Base-by-base conservation (phyloP, 1,140 invertebrate species). In the Centruroides sculpturatus region DNA sequence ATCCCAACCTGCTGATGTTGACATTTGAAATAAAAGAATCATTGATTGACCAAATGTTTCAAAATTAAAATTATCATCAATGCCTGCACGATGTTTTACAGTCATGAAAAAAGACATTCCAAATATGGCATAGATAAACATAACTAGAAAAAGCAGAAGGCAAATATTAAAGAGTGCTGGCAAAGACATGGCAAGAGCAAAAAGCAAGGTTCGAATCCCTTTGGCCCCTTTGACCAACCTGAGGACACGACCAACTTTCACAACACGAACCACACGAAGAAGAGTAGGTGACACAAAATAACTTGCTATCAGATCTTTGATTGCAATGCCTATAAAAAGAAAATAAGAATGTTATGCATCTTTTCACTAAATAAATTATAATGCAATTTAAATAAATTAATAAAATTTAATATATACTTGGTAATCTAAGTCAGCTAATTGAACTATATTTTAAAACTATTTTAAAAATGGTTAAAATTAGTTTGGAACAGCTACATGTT, bases 21-120 rank as follows among this genome's bases (percentile, higher is more conserved):
- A 96, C 89, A 97, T 95, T 83, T 95, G 90, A 81, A 98, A 98
- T 63, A 98, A 82, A 69, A 97, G 78, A 72, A 98, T 97, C 84
- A 98, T 94, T 70, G 92, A 95, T 78, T 94, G 87, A 69, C 89
- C 87, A 74, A 98, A 98, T n/a, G 94, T 98, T 75, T 93, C 89
- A 76, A 98, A 98, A 76, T 98, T 98, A 79, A 96, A 98, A 56
- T 93, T 90, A 73, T 95, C 91, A 72, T 97, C 93, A 61, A 98
- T 79, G 54, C 92, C 93, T 68, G 86, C 89, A 7, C 69, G 67
- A 71, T 88, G 87, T 74, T 92, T 93, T 59, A 97, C 92, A 76
- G 94, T 86, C 91, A 94, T 96, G 78, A 98, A 98, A 81, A 98
- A 98, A 54, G 92, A 96, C 94, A 98, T 98, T 63, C 95, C 94